These are phyloP conservation scores for Epinephelus cyanopodus DNA, from an alignment of 2,113 vertebrate genomes.

Conservation along the genomic window DNA sequence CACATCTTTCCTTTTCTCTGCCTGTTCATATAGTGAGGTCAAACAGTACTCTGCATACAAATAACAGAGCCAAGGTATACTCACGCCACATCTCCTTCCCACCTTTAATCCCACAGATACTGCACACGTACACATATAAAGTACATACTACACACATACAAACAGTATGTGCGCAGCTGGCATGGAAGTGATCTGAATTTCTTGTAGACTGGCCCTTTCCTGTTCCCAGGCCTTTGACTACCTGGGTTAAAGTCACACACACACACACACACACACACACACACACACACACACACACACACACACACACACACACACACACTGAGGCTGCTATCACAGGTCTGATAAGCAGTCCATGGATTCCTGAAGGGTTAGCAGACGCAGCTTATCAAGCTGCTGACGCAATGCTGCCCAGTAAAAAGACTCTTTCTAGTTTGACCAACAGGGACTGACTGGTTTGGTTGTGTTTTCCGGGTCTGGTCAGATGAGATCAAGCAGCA, in stretches of 20 bases:
- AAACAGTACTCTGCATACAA: constrained; percentile 14
- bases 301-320: constrained; percentile 35
- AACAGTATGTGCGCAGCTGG: background rate
- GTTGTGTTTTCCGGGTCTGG: constrained; percentile 64
- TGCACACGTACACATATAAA: background rate
- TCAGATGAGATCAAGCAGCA: constrained; percentile 64
- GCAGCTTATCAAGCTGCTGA: constrained; percentile 72
- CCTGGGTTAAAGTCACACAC: constrained; percentile 6
- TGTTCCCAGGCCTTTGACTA: constrained; percentile 22
- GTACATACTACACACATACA: background rate
- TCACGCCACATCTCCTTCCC: background rate
- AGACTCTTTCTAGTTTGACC: constrained; percentile 60
- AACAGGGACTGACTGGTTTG: constrained; percentile 61
- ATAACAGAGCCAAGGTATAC: background rate
- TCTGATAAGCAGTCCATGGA: constrained; percentile 65
- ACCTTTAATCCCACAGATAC: background rate
- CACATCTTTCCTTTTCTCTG: constrained; percentile 16
- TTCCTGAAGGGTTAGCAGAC: constrained; percentile 76
- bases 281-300: constrained; percentile 35
- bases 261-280: constrained; percentile 36
- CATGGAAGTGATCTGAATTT: background rate
- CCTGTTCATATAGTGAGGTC: constrained; percentile 1
- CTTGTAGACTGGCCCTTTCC: background rate
- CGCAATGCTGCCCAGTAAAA: constrained; percentile 53
- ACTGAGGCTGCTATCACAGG: constrained; percentile 41